Evolutionary conservation across 2,113 vertebrate genomes (phyloP), one percentile per base, ranked within the genome.

Genomic region (Amazona vittata): DNA sequence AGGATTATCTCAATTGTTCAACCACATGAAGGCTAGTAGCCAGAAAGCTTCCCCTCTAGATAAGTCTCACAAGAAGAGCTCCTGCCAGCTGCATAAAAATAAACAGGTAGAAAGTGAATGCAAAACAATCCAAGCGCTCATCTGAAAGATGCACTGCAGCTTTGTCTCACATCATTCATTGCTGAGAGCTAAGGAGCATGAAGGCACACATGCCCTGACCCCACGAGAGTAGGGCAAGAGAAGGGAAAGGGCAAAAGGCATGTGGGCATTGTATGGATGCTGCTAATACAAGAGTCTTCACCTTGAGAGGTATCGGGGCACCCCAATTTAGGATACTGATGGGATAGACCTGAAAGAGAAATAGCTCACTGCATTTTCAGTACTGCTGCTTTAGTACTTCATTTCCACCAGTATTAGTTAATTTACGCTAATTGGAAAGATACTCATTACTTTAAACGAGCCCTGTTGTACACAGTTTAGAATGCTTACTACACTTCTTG

Each of bases 221-320:
- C 11, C 0, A 0, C 1, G 22, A 69, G 8, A 68, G 25, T 4
- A 22, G 12, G 46, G 16, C 19, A 43, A 76, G 26, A 83, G 19
- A 77, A 44, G 20, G 13, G 16, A 35, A 74, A 81, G 41, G 28
- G 28, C 26, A 77, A 39, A 65, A 37, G 16, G 11, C 15, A 46
- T 13, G 6, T 0, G 4, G 46, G 47, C 17, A 21, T 59, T 60
- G 43, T 59, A 84, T 53, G 57, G 39, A 73, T 87, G 91, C 57
- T 87, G 84, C 86, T 91, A 85, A 94, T 19, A 35, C 62, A 87
- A 41, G 9, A 55, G 25, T 31, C 64, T 90, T 78, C 70, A 89
- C 44, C 47, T 53, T 10, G 26, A 85, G 14, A 43, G 26, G 3
- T 63, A 33, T 47, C 47, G 4, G 15, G n/a, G 37, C 25, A 87